These are phyloP conservation scores for Brachylomia viminalis DNA, from an alignment of 2,888 invertebrate species.

Conservation along the genomic window DNA sequence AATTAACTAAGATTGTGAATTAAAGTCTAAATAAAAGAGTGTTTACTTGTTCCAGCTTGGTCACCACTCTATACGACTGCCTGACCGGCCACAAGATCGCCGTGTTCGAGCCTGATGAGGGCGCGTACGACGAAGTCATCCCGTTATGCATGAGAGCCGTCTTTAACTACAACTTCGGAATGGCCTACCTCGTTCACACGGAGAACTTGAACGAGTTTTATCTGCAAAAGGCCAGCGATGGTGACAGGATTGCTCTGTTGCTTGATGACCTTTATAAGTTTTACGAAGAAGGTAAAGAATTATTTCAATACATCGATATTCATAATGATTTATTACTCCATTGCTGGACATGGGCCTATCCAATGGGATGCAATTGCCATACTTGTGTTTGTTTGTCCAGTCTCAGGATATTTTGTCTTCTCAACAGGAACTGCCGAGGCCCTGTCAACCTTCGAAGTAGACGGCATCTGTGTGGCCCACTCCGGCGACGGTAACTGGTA, in stretches of 20 bases:
- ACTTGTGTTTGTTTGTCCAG: not conserved
- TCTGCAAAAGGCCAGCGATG: constrained; percentile 90
- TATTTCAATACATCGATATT: not conserved
- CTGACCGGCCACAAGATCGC: constrained; percentile 86
- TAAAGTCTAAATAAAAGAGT: not conserved
- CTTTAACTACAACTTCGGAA: constrained; percentile 90
- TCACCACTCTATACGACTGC: constrained; percentile 92
- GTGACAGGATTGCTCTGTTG: constrained; percentile 87
- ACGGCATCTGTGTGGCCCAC: constrained; percentile 91
- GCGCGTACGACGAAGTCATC: constrained; percentile 86
- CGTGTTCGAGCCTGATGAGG: constrained; percentile 89
- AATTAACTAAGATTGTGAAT: not conserved
- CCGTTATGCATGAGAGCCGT: constrained; percentile 92
- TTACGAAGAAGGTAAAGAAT: constrained; percentile 84
- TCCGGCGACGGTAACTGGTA: constrained; percentile 93
- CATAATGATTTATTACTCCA: not conserved
- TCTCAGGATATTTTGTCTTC: constrained; percentile 20
- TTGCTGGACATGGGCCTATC: not conserved
- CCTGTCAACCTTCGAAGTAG: constrained; percentile 85
- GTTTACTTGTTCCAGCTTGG: constrained; percentile 89
- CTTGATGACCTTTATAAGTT: constrained; percentile 91
- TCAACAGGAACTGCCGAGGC: constrained; percentile 81
- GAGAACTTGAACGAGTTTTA: constrained; percentile 91
- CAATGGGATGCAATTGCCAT: not conserved
- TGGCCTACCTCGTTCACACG: constrained; percentile 90